Conservation (phyloP, 2,113 vertebrate species). For the Pedetes capensis region DNA sequence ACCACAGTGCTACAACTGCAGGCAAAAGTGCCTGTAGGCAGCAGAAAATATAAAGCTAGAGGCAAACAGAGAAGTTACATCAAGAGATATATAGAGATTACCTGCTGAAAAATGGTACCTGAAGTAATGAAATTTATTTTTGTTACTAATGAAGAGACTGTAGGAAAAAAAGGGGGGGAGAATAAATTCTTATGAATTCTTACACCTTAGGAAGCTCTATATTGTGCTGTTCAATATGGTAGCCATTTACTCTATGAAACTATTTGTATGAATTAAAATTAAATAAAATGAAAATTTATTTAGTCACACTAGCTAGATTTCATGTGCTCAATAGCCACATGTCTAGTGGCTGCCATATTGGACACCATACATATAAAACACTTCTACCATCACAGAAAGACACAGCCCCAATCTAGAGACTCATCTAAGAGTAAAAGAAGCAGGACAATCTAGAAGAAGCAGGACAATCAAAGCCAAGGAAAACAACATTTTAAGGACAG, state of each 20-base stretch:
- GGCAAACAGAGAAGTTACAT: neutral
- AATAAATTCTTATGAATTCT: neutral
- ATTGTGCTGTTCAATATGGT: neutral
- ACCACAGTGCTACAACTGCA: too few relatives aligned
- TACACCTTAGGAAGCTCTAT: neutral
- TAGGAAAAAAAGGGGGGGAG: neutral
- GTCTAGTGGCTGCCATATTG: neutral
- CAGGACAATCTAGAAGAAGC: neutral
- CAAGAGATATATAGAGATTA: neutral
- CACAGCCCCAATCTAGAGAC: neutral
- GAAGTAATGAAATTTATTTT: neutral
- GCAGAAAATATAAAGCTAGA: neutral
- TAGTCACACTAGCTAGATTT: neutral
- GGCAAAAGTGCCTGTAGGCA: neutral
- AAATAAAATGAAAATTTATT: constrained; percentile 9
- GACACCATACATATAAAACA: neutral
- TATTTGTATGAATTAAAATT: neutral
- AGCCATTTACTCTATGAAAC: neutral
- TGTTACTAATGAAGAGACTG: neutral
- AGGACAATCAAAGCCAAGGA: neutral
- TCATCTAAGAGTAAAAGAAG: neutral
- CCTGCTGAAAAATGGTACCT: neutral
- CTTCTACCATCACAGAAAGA: neutral
- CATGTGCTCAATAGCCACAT: neutral
- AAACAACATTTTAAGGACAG: neutral